A percentile compares a stretch with the other conserved stretches of the same genome.
Evolutionary conservation across 2,888 invertebrate species (phyloP).

Genomic region (Notodonta dromedarius): DNA sequence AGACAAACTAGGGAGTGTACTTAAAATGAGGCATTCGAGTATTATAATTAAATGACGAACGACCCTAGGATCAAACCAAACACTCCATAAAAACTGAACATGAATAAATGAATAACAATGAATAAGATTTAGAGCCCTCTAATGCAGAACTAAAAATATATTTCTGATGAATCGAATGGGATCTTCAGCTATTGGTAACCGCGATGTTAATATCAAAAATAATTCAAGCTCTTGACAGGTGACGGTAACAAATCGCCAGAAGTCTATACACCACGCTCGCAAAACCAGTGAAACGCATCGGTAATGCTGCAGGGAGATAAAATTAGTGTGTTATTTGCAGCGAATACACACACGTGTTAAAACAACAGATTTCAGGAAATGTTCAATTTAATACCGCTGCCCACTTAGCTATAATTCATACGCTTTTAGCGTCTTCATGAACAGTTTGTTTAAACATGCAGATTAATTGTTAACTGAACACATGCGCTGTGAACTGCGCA

Average conservation of each 20-base stretch:
- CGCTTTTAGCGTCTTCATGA: constrained; percentile 54
- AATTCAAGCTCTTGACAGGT: constrained; percentile 4
- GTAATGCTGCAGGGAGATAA: constrained; percentile 54
- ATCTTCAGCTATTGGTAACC: no score
- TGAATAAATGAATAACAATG: no score
- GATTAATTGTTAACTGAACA: constrained; percentile 43
- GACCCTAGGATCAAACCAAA: no score
- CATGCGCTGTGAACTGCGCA: constrained; percentile 17
- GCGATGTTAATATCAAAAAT: no score
- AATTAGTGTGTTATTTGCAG: constrained; percentile 66
- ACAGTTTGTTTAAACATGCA: constrained; percentile 43
- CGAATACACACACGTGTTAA: constrained; percentile 54
- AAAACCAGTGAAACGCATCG: constrained; percentile 43
- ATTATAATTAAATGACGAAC: no score
- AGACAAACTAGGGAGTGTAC: not conserved
- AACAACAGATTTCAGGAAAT: constrained; percentile 70
- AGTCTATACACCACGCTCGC: constrained; percentile 27
- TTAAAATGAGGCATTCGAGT: no score
- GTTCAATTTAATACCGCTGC: constrained; percentile 58
- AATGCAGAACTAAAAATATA: no score
- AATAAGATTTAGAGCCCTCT: no score
- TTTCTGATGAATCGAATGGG: no score
- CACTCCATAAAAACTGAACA: no score
- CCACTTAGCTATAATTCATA: constrained; percentile 44
- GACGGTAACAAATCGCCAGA: constrained; percentile 14